Conservation (phyloP, 2,113 vertebrate species). For the Brevimyrus niger region DNA sequence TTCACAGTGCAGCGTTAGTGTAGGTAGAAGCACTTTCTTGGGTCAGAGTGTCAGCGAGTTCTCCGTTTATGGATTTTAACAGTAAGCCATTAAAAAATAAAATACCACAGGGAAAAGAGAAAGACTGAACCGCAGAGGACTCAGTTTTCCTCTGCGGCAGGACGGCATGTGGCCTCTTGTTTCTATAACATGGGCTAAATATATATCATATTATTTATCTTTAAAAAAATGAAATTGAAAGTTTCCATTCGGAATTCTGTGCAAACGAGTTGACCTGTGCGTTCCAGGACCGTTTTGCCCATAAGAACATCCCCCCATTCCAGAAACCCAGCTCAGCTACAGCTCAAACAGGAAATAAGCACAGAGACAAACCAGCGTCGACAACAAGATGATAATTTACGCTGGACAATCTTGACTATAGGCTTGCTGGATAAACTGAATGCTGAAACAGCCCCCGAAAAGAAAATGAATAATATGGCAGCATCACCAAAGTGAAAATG, state of each 20-base stretch:
- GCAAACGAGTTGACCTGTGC: not conserved
- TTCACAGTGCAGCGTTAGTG: not conserved
- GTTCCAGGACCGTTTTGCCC: not conserved
- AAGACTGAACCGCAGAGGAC: not conserved
- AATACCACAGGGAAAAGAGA: not conserved
- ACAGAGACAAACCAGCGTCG: not conserved
- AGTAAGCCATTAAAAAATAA: not conserved
- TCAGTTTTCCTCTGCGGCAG: not conserved
- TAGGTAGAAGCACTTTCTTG: not conserved
- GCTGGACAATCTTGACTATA: not conserved
- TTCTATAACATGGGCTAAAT: not conserved
- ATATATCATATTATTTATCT: not conserved
- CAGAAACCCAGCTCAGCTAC: not conserved
- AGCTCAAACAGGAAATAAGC: not conserved
- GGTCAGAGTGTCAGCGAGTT: not conserved
- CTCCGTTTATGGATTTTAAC: not conserved
- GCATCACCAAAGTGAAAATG: not conserved
- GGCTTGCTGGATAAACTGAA: not conserved
- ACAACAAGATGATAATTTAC: not conserved
- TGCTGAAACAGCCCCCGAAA: not conserved
- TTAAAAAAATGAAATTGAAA: not conserved
- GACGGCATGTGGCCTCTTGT: not conserved
- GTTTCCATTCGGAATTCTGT: constrained; percentile 9
- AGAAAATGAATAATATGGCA: not conserved
- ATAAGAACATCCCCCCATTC: not conserved